Evolutionary conservation across 1,140 invertebrate genomes (phyloP), one percentile per base, ranked within the genome.

Genomic region (Neelides sp.): DNA sequence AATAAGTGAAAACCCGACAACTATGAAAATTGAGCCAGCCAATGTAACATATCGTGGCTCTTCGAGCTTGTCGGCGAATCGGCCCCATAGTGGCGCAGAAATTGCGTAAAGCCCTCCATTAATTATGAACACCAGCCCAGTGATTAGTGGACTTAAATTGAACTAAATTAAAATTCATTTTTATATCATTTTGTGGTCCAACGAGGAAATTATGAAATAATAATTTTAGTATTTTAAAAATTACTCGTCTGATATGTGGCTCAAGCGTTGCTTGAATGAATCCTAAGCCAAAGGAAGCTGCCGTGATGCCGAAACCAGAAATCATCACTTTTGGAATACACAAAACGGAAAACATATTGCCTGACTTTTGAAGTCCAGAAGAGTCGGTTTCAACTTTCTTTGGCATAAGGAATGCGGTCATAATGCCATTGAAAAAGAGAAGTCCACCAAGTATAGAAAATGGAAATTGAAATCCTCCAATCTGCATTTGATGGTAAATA

Each of bases 71-170:
- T 88, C 85, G 62, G 83, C 85, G 0, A 87, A 56, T 75, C 77
- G 82, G 22, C 87, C 87, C 79, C 82, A 91, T 13, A 71, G 68
- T 0, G 87, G 86, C 1, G 85, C 83, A 0, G 82, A 82, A 0
- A 84, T 32, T 1, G 85, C 86, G 65, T 91, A 92, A 12, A 80
- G 76, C 1, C 80, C 84, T 2, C 87, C 88, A 62, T 85, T 88
- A 35, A 91, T 82, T 13, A 92, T 76, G 65, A 91, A 92, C 76
- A 90, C 82, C n/a, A 88, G 63, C 0, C 87, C 87, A 32, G 88
- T 68, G 5, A 84, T 63, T 4, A 87, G 73, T 0, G 85, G 84
- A 22, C 59, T 78, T 40, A 90, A 68, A 12, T 78, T 63, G 62
- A 89, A 77, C 68, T 75, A 20, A 39, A 49, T 54, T 34, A 28